Conservation (phyloP, 30 jellyfish, hydroid and myxozoan species). For the Rhopilema esculentum region DNA sequence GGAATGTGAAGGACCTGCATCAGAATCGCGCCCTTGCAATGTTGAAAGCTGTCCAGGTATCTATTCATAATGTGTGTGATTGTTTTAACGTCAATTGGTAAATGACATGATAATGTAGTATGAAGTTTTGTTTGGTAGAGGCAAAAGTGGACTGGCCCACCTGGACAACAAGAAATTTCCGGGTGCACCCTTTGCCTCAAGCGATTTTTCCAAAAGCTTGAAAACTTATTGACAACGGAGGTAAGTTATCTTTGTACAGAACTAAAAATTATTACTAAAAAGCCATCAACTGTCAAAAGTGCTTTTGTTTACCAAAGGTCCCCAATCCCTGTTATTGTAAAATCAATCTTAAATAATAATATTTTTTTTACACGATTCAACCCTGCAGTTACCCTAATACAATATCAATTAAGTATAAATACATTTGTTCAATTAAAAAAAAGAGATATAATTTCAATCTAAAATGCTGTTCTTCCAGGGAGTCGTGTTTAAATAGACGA, state of each 20-base stretch:
- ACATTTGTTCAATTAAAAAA: too few species aligned
- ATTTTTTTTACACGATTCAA: too few species aligned
- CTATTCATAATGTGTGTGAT: not conserved
- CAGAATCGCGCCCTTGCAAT: conserved; percentile 19
- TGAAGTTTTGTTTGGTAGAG: not conserved
- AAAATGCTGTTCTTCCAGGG: too few species aligned
- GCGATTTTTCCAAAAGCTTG: not conserved
- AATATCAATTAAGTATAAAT: too few species aligned
- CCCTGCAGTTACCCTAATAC: too few species aligned
- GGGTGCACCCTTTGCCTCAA: not conserved
- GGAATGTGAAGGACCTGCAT: conserved; percentile 38
- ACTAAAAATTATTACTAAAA: too few species aligned
- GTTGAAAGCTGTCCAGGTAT: conserved; percentile 22
- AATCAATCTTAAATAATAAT: too few species aligned
- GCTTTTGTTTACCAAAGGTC: too few species aligned
- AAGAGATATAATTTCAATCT: too few species aligned
- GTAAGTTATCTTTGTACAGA: not conserved
- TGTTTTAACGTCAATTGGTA: not conserved
- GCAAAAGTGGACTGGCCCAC: not conserved
- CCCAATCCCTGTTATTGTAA: too few species aligned
- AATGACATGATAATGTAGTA: not conserved
- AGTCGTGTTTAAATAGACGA: too few species aligned
- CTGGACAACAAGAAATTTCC: not conserved
- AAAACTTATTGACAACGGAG: not conserved
- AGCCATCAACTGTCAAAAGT: too few species aligned